Base-by-base conservation (phyloP, 1,140 invertebrate genomes). In the Onthophagus taurus region DNA sequence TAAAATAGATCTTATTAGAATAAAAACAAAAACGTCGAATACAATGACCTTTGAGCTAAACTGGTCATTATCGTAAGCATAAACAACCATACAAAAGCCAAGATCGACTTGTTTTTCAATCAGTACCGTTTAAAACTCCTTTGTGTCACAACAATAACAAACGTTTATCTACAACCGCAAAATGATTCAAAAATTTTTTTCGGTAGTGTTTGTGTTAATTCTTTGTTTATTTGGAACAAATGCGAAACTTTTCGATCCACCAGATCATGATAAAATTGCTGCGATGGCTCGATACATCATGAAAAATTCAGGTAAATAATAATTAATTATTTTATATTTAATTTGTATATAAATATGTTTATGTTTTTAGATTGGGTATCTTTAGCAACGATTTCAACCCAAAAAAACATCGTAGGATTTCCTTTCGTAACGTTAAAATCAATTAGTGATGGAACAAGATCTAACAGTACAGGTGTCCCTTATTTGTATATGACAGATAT, bases 391-490 rank as follows among this genome's bases (percentile, higher is more conserved):
- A 77, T 85, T 50, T 87, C 83, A 12, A 72, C 72, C 0, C 61
- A 76, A 45, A 54, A 66, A 31, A 63, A 70, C 2, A 77, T 81
- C 2, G 57, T 68, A 49, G 74, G 74, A 1, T 87, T 74, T 61
- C 86, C 87, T 2, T 85, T 84, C 60, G 77, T 76, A 1, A 83
- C 80, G 52, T 71, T 89, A 2, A 75, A 81, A 45, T 82, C 85
- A 0, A 69, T 85, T 3, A 77, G 76, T 39, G 87, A 90, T 64
- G 85, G 83, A 1, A 68, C 72, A 1, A 43, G 71, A 18, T 59
- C 66, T 11, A 79, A 80, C 44, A 83, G 83, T 12, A 79, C 78
- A 1, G 87, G 87, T 21, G 61, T 78, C 24, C 84, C 85, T 14
- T 89, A 85, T 48, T 72, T 89, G 50, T 83, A 84, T 58, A 68